These are phyloP conservation scores for Ferrisia virgata DNA, from an alignment of 2,888 invertebrate species.

Conservation along the genomic window DNA sequence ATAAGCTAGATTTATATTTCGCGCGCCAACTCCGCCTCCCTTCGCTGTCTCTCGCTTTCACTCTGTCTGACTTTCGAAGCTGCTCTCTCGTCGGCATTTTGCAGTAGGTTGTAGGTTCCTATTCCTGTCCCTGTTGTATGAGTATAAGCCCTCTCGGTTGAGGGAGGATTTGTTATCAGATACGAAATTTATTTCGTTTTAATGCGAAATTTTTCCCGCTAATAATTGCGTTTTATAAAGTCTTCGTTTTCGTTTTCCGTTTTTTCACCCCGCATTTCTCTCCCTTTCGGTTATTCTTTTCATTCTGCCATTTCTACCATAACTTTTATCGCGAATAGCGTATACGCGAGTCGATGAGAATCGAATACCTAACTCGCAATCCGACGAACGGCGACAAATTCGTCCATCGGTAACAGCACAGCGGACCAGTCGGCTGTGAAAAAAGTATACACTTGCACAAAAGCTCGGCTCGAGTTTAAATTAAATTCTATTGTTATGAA, in stretches of 20 bases:
- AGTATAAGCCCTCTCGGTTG: neutral
- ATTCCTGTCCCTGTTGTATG: neutral
- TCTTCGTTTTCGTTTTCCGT: neutral
- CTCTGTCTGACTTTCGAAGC: neutral
- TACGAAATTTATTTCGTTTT: slow-evolving; percentile 40
- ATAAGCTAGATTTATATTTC: slow-evolving; percentile 46
- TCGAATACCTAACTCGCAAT: no score
- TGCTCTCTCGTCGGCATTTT: neutral
- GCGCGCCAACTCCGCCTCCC: neutral
- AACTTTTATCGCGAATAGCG: no score
- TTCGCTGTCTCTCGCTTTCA: neutral
- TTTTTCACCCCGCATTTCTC: neutral
- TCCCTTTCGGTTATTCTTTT: neutral
- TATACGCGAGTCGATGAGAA: no score
- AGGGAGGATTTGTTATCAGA: slow-evolving; percentile 35
- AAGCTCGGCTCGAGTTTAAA: no score
- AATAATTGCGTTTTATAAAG: slow-evolving; percentile 41
- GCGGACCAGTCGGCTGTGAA: no score
- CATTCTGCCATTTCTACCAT: neutral
- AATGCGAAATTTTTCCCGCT: slow-evolving; percentile 41
- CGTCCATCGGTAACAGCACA: no score
- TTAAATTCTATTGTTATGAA: no score
- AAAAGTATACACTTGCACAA: no score
- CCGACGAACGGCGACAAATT: no score
- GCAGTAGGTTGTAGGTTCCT: neutral